phyloP scores from a whole-genome alignment of 1,140 invertebrate species.

The Drosophila jambulina region DNA sequence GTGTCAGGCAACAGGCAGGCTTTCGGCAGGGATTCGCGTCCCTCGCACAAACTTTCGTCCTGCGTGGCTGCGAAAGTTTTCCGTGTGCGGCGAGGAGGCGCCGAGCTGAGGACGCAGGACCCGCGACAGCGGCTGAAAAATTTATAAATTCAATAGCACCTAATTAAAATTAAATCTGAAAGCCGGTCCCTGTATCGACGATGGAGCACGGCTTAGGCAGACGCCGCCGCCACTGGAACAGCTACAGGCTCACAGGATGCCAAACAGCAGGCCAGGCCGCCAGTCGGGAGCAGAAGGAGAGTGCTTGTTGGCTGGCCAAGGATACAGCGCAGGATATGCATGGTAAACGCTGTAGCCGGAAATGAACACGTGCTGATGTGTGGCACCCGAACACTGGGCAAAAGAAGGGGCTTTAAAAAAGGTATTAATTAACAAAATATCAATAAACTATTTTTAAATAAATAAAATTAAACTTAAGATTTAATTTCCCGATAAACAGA shows the following conservation, averaged over 20 bases:
- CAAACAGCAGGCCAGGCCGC: constrained; percentile 16
- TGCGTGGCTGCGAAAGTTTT: constrained; percentile 69
- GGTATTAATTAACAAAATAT: not conserved
- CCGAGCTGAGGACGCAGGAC: constrained; percentile 15
- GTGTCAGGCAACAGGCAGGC: constrained; percentile 68
- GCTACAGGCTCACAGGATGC: constrained; percentile 12
- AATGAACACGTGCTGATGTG: constrained; percentile 75
- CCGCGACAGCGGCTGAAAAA: constrained; percentile 74
- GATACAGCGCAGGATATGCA: constrained; percentile 73
- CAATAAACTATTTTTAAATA: not conserved
- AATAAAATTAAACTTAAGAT: not conserved
- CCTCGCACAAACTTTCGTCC: constrained; percentile 50
- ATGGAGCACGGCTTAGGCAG: constrained; percentile 60
- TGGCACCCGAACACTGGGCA: constrained; percentile 19
- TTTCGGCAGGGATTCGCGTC: constrained; percentile 16
- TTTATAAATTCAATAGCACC: constrained; percentile 83
- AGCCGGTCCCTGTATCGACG: constrained; percentile 73
- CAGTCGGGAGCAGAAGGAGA: constrained; percentile 19
- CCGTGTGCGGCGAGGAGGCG: constrained; percentile 33
- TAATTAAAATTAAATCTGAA: constrained; percentile 84
- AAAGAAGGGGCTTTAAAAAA: not conserved
- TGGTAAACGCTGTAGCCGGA: constrained; percentile 78
- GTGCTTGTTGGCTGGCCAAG: constrained; percentile 38
- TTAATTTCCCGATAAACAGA: not conserved
- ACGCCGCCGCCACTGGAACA: constrained; percentile 16